These are phyloP conservation scores for Lysandra bellargus DNA, from an alignment of 2,888 invertebrate species.

Conservation along the genomic window DNA sequence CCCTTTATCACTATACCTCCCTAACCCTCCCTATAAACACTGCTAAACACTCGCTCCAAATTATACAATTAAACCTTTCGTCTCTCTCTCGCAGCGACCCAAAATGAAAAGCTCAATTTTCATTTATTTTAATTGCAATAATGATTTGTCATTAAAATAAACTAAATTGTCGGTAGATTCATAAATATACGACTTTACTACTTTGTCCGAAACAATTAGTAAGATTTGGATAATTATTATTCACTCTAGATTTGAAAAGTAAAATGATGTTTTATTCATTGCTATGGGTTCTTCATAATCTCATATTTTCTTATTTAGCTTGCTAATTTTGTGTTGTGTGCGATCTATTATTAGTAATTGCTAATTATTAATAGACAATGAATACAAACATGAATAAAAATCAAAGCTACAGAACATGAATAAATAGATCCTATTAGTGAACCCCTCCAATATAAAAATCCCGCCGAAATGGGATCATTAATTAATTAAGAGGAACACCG, in stretches of 20 bases:
- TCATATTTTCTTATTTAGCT: too few relatives aligned
- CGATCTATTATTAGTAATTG: background rate
- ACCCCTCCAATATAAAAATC: background rate
- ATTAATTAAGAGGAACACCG: background rate
- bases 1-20: constrained; percentile 66
- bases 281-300: too few relatives aligned
- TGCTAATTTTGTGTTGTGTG: too few relatives aligned
- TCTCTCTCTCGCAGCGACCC: constrained; percentile 60
- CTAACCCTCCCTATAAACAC: constrained; percentile 68
- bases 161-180: too few relatives aligned
- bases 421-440: background rate
- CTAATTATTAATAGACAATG: background rate
- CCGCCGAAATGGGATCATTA: background rate
- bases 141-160: background rate
- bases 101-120: constrained; percentile 58
- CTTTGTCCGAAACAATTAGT: too few relatives aligned
- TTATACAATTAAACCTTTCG: constrained; percentile 70
- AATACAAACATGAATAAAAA: background rate
- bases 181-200: too few relatives aligned
- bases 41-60: constrained; percentile 72
- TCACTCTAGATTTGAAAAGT: too few relatives aligned
- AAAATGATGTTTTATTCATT: too few relatives aligned
- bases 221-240: too few relatives aligned
- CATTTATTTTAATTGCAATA: background rate
- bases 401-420: background rate